Base-by-base conservation (phyloP, 1,140 invertebrate genomes). In the roundworm (Caenorhabditis elegans) region DNA sequence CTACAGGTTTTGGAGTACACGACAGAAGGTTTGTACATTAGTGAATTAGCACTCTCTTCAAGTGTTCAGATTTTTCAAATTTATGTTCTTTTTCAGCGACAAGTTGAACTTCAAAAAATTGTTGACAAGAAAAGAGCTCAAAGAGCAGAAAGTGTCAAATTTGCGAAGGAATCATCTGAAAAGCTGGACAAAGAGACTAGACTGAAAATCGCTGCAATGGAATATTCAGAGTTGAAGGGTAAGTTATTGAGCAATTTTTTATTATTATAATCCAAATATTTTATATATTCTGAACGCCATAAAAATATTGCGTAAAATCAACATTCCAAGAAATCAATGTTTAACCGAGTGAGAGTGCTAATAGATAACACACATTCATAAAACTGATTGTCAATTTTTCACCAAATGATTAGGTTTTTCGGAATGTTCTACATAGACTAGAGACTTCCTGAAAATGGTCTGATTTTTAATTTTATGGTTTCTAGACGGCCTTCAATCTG, bases 401-500 rank as follows among this genome's bases (percentile, higher is more conserved):
- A n/a, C n/a, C n/a, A n/a, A n/a, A n/a, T n/a, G n/a, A n/a, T n/a
- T n/a, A n/a, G n/a, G n/a, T n/a, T n/a, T n/a, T n/a, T n/a, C n/a
- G 19, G 24, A 47, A 36, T 39, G 65, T 49, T 49, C 47, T n/a
- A n/a, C n/a, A n/a, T n/a, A n/a, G n/a, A n/a, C n/a, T n/a, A n/a
- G n/a, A n/a, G n/a, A n/a, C n/a, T 43, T 8, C 39, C 5, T 8
- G 39, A 15, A 15, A 43, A 43, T 43, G 15, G 39, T 43, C 26
- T 48, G 76, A 48, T 48, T 77, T 26, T 10, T 79, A 31, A 48
- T 79, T 39, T 55, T 24, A 19, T 76, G n/a, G 11, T 36, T 70
- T 84, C 60, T 77, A 84, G 84, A 81, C 26, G 46, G 43, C 1
- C 79, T 85, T 2, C 84, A 82, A 46, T 31, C 15, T 60, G 83